A percentile compares a stretch with the other conserved stretches of the same genome.
Evolutionary conservation across 2,797 vertebrate genomes (phyloP).

Genomic region (Darevskia mixta): DNA sequence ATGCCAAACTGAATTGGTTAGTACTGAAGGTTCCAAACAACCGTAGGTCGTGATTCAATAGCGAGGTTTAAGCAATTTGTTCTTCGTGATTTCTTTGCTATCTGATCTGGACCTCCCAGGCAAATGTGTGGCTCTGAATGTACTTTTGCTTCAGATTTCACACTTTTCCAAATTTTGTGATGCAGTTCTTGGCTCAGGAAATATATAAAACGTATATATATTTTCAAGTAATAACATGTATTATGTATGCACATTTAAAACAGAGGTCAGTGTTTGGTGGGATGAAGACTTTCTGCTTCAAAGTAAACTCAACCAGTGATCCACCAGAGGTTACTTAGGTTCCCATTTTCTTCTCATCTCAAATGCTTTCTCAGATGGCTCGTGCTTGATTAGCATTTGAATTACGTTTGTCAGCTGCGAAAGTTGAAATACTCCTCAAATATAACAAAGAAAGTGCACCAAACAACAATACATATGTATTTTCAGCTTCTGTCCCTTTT

Average conservation of each 20-base stretch:
- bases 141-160: no score
- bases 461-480: background rate
- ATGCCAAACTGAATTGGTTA: background rate
- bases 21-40: background rate
- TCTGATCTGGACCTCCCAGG: no score
- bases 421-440: background rate
- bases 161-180: no score
- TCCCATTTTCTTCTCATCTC: background rate
- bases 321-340: background rate
- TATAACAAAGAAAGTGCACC: background rate
- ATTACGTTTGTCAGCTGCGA: slow-evolving; percentile 9
- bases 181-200: no score
- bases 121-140: no score
- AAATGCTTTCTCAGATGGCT: background rate
- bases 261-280: no score
- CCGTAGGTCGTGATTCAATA: background rate
- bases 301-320: background rate
- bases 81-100: no score
- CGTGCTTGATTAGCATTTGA: background rate
- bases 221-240: no score
- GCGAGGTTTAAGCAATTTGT: background rate
- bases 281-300: no score
- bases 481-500: slow-evolving; percentile 14
- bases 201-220: no score
- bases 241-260: no score